Conservation (phyloP, 2,888 invertebrate genomes). For the Apamea sordens region DNA sequence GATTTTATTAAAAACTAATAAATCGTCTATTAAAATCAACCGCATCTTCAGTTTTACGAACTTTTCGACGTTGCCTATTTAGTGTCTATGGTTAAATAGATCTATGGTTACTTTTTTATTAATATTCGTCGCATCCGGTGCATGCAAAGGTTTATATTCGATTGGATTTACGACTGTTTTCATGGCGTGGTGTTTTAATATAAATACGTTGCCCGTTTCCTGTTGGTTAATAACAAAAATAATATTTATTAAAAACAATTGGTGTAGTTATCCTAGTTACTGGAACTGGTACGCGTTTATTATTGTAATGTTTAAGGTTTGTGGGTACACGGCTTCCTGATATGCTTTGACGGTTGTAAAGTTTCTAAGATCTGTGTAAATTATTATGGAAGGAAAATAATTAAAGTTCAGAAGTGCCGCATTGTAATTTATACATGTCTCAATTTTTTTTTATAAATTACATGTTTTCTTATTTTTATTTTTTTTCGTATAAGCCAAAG, state of each 20-base stretch:
- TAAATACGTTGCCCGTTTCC: conserved; percentile 88
- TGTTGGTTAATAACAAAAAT: conserved; percentile 86
- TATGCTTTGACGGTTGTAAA: conserved; percentile 23
- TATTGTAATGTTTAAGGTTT: conserved; percentile 56
- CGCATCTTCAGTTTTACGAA: conserved; percentile 78
- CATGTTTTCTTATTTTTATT: neutral
- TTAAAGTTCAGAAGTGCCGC: neutral
- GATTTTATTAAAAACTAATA: conserved; percentile 81
- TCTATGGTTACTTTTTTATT: conserved; percentile 77
- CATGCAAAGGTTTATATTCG: conserved; percentile 85
- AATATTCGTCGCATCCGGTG: conserved; percentile 86
- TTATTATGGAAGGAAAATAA: neutral
- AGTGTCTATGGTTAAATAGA: conserved; percentile 84
- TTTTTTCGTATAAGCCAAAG: neutral
- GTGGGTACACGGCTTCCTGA: conserved; percentile 38
- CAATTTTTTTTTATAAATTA: neutral
- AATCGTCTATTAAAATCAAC: conserved; percentile 81
- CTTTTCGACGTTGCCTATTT: conserved; percentile 80
- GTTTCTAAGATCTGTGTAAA: conserved; percentile 3
- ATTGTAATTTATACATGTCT: no score
- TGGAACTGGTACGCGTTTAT: conserved; percentile 60
- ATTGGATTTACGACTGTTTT: conserved; percentile 90
- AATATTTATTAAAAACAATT: conserved; percentile 88
- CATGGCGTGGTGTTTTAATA: conserved; percentile 88
- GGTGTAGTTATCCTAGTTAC: conserved; percentile 73